Evolutionary conservation across 2,113 vertebrate genomes (phyloP).

Genomic region (Hiodon tergisus): DNA sequence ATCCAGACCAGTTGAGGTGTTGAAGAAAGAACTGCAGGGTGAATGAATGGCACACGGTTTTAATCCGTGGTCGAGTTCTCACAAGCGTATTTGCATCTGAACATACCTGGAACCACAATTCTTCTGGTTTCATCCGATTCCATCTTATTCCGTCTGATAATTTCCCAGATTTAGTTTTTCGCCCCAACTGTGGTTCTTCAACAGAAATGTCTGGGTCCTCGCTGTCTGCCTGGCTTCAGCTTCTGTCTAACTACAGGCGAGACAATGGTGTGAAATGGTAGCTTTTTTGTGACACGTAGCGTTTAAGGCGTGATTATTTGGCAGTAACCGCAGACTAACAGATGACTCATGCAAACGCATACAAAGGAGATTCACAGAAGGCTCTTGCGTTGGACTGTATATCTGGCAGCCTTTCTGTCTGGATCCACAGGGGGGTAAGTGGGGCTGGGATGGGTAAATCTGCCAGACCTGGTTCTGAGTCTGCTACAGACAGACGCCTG

Average conservation of each 20-base stretch:
- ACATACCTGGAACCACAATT: no score
- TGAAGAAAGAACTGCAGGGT: no score
- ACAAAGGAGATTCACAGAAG: conserved; percentile 38
- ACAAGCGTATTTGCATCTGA: no score
- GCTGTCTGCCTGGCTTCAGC: conserved; percentile 38
- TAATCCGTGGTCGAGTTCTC: no score
- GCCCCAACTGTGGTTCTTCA: neutral
- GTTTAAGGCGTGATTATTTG: conserved; percentile 44
- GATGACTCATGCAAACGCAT: conserved; percentile 48
- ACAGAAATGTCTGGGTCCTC: conserved; percentile 14
- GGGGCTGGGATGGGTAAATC: neutral
- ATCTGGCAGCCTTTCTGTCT: conserved; percentile 24
- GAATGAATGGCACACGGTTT: no score
- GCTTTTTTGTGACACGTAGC: conserved; percentile 32
- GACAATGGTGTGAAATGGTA: conserved; percentile 22
- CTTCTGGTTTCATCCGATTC: no score
- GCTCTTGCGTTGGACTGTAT: conserved; percentile 24
- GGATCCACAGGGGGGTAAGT: conserved; percentile 16
- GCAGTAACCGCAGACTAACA: conserved; percentile 38
- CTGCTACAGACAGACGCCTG: conserved; percentile 4
- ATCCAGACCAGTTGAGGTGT: no score
- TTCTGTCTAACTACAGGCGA: conserved; percentile 38
- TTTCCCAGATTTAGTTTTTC: no score
- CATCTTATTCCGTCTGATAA: no score
- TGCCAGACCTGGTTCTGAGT: neutral